Evolutionary conservation across 1,140 invertebrate species (phyloP).

Genomic region (Heliconius hermathena): DNA sequence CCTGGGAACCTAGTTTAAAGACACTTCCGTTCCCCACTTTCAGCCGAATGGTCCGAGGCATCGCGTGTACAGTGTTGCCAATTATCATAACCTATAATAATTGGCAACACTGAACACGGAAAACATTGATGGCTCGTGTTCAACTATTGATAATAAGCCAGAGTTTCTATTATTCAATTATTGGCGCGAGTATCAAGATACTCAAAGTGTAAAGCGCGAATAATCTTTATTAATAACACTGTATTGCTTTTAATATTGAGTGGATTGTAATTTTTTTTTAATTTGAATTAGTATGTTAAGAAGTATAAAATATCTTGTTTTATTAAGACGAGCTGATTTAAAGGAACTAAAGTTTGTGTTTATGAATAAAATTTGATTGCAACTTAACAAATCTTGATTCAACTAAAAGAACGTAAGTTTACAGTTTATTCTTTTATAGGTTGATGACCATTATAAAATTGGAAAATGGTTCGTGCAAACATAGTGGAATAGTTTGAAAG

Average conservation of each 20-base stretch:
- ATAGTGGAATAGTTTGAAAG: conserved; percentile 7
- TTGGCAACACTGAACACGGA: conserved; percentile 46
- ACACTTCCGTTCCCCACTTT: too few relatives aligned
- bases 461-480: conserved; percentile 12
- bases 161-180: conserved; percentile 42
- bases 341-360: too few relatives aligned
- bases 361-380: not conserved
- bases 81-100: conserved; percentile 20
- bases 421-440: not conserved
- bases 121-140: conserved; percentile 41
- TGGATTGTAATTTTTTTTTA: not conserved
- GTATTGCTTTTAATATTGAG: not conserved
- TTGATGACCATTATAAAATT: conserved; percentile 7
- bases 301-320: too few relatives aligned
- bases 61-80: too few relatives aligned
- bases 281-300: too few relatives aligned
- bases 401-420: not conserved
- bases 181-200: conserved; percentile 23
- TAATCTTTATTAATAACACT: conserved; percentile 1
- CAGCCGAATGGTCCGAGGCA: too few relatives aligned
- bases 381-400: not conserved
- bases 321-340: too few relatives aligned
- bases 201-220: not conserved
- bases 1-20: too few relatives aligned
- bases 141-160: conserved; percentile 43